Percentiles rank a stretch among this genome's conserved stretches.
Evolutionary conservation across 2,888 invertebrate species (phyloP).

Genomic region (Blastobasis lacticolella): DNA sequence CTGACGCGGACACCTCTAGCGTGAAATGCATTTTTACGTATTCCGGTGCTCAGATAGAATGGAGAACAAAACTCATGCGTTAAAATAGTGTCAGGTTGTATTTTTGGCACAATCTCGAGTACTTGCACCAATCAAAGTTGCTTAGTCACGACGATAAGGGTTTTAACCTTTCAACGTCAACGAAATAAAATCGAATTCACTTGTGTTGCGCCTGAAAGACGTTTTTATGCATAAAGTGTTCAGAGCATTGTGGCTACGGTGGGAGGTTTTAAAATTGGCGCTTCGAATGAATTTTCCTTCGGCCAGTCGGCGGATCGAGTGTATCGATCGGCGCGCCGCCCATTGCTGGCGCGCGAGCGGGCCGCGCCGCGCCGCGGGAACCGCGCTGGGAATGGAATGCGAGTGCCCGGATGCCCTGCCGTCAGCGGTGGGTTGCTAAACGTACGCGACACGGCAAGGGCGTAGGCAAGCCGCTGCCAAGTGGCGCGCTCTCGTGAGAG

Average conservation of each 20-base stretch:
- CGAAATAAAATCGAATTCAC: constrained; percentile 2
- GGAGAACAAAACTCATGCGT: constrained; percentile 6
- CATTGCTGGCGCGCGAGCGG: constrained; percentile 46
- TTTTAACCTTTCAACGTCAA: constrained; percentile 7
- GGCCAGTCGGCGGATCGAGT: constrained; percentile 28
- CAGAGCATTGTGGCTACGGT: constrained; percentile 23
- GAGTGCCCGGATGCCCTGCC: constrained; percentile 34
- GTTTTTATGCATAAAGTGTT: constrained; percentile 14
- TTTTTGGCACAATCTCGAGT: constrained; percentile 19
- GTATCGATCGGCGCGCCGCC: constrained; percentile 57
- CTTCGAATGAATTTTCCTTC: constrained; percentile 48
- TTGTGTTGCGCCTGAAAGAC: neutral
- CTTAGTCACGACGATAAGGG: constrained; percentile 32
- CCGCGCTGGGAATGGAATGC: constrained; percentile 50
- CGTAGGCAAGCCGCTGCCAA: constrained; percentile 58
- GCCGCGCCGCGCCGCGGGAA: constrained; percentile 18
- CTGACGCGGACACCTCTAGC: too few relatives aligned
- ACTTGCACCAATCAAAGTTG: constrained; percentile 23
- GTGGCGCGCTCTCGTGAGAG: constrained; percentile 72
- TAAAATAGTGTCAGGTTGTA: constrained; percentile 18
- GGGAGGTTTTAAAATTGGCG: constrained; percentile 53
- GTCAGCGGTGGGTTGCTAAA: constrained; percentile 48
- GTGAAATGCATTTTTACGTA: too few relatives aligned
- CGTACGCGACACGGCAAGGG: constrained; percentile 56
- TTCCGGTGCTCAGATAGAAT: neutral